A percentile compares a stretch with the other conserved stretches of the same genome.
Conservation (phyloP, 2,888 invertebrate species). For the Minunthozetes semirufus region DNA sequence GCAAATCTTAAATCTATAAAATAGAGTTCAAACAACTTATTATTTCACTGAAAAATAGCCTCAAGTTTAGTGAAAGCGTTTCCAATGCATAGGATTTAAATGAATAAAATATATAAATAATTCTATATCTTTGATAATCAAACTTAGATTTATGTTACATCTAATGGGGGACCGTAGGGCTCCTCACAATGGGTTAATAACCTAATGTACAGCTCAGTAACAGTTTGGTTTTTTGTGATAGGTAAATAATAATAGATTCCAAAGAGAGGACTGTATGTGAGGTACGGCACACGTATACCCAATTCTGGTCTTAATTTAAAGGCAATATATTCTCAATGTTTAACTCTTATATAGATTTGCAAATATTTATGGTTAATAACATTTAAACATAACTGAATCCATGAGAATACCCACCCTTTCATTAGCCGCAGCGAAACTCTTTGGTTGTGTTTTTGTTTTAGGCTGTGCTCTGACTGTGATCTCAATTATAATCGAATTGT, state of each 20-base stretch:
- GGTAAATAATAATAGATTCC: not conserved
- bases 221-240: not conserved
- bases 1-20: not conserved
- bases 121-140: conserved; percentile 8
- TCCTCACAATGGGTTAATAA: conserved; percentile 14
- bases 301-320: not conserved
- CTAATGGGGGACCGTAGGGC: not conserved
- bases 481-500: too few relatives aligned
- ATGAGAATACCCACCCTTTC: conserved; percentile 20
- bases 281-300: not conserved
- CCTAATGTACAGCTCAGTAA: not conserved
- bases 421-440: conserved; percentile 22
- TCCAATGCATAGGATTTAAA: not conserved
- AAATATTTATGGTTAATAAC: not conserved
- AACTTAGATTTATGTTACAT: not conserved
- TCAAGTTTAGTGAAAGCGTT: conserved; percentile 19
- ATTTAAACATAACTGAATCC: not conserved
- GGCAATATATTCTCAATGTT: not conserved
- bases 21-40: conserved; percentile 12
- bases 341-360: too few relatives aligned
- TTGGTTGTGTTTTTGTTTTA: not conserved
- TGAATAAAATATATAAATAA: conserved; percentile 4
- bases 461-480: not conserved
- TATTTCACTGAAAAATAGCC: not conserved
- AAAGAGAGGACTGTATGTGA: not conserved